phyloP scores from a whole-genome alignment of 2,888 invertebrate genomes.

The Tetropium fuscum region DNA sequence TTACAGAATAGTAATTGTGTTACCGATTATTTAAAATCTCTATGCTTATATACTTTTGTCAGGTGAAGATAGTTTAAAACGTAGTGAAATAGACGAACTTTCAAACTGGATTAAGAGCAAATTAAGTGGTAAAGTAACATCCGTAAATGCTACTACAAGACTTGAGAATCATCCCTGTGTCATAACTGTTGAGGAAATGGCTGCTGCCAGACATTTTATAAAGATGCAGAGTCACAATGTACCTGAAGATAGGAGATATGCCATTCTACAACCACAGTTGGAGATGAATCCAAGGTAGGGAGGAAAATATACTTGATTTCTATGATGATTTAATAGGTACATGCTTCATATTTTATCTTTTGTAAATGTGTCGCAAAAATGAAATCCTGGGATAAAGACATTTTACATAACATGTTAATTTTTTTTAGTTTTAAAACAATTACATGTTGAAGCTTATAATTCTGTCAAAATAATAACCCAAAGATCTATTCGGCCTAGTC shows the following conservation, averaged over 20 bases:
- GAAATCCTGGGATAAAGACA: too few species aligned
- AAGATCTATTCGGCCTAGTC: too few species aligned
- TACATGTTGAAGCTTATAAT: too few species aligned
- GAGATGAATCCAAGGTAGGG: slow-evolving; percentile 93
- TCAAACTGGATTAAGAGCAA: slow-evolving; percentile 82
- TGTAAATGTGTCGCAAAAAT: too few species aligned
- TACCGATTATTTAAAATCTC: neutral
- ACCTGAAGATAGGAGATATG: slow-evolving; percentile 87
- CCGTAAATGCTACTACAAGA: slow-evolving; percentile 85
- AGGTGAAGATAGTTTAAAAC: slow-evolving; percentile 78
- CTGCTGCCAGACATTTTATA: slow-evolving; percentile 94
- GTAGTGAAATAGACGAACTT: slow-evolving; percentile 82
- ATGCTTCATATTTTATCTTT: too few species aligned
- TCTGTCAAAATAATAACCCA: too few species aligned
- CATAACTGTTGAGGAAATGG: slow-evolving; percentile 96
- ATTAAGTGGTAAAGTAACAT: slow-evolving; percentile 83
- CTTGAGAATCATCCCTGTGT: slow-evolving; percentile 94
- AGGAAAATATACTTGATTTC: too few species aligned
- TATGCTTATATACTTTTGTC: neutral
- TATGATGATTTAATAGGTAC: too few species aligned
- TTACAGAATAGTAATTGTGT: neutral
- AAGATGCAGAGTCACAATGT: slow-evolving; percentile 86
- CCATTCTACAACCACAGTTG: slow-evolving; percentile 88
- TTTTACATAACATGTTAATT: too few species aligned
- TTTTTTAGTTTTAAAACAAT: too few species aligned